A percentile compares a stretch with the other conserved stretches of the same genome.
Conservation (phyloP, 2,113 vertebrate species). For the Dasypus novemcinctus region DNA sequence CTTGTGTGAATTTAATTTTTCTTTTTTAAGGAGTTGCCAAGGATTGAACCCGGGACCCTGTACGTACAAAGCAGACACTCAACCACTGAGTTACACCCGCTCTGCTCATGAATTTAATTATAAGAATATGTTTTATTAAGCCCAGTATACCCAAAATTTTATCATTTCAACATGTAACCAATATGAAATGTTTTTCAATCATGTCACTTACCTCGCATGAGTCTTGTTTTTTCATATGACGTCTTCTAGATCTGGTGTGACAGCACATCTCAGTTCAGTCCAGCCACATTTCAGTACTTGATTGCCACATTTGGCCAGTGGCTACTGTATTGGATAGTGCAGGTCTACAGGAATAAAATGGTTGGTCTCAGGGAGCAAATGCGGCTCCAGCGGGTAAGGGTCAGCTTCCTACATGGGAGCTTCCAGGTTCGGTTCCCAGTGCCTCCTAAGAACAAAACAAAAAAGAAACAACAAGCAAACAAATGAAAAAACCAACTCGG, state of each 20-base stretch:
- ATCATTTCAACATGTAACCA: constrained; percentile 1
- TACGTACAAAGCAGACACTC: no score
- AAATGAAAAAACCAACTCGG: no score
- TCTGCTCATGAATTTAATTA: background rate
- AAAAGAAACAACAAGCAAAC: no score
- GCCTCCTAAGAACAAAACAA: no score
- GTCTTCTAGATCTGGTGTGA: background rate
- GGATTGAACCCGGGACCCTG: no score
- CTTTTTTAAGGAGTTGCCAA: no score
- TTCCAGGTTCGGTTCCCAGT: no score
- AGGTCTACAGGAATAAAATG: background rate
- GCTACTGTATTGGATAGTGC: background rate
- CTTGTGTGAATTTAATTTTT: no score
- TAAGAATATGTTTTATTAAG: background rate
- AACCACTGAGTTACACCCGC: no score
- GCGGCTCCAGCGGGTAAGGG: no score
- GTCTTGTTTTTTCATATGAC: background rate
- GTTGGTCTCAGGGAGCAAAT: background rate
- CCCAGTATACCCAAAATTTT: background rate
- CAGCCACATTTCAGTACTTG: background rate
- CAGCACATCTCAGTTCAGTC: background rate
- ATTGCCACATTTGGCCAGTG: background rate
- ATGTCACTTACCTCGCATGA: no score
- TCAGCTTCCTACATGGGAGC: no score
- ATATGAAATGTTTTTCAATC: background rate